Percentiles rank a stretch among this genome's conserved stretches.
Evolutionary conservation across 2,113 vertebrate species (phyloP).

Genomic region (Crypturellus undulatus): DNA sequence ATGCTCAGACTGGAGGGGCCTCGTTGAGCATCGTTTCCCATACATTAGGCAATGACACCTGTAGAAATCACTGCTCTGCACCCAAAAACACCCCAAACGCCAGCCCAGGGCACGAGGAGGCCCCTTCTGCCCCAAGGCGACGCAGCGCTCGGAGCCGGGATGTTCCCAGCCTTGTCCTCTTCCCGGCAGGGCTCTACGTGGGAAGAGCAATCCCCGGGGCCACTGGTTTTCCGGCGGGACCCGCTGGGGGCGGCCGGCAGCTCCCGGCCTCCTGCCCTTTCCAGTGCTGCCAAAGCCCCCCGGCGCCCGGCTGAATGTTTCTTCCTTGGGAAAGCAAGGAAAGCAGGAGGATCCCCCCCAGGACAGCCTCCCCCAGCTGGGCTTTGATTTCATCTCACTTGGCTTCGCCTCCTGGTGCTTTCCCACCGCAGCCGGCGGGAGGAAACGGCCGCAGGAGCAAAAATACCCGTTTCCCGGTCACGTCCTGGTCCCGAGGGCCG

Average conservation of each 20-base stretch:
- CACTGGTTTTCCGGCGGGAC: neutral
- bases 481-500: too few species aligned
- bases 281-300: slow-evolving; percentile 15
- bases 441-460: neutral
- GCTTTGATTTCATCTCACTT: slow-evolving; percentile 18
- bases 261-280: slow-evolving; percentile 18
- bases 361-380: slow-evolving; percentile 40
- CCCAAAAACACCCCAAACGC: too few species aligned
- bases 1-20: neutral
- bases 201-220: slow-evolving; percentile 4
- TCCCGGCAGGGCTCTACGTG: neutral
- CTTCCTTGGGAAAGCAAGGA: slow-evolving; percentile 51
- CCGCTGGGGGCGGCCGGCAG: neutral
- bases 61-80: too few species aligned
- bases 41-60: too few species aligned
- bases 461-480: neutral
- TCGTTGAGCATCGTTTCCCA: too few species aligned
- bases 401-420: neutral
- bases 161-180: neutral
- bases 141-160: neutral
- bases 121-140: too few species aligned
- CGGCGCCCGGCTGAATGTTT: slow-evolving; percentile 16
- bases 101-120: too few species aligned
- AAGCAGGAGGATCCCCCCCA: slow-evolving; percentile 36
- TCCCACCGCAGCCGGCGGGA: neutral